Conservation (phyloP, 2,113 vertebrate genomes). For the Grammomys dolichurus region DNA sequence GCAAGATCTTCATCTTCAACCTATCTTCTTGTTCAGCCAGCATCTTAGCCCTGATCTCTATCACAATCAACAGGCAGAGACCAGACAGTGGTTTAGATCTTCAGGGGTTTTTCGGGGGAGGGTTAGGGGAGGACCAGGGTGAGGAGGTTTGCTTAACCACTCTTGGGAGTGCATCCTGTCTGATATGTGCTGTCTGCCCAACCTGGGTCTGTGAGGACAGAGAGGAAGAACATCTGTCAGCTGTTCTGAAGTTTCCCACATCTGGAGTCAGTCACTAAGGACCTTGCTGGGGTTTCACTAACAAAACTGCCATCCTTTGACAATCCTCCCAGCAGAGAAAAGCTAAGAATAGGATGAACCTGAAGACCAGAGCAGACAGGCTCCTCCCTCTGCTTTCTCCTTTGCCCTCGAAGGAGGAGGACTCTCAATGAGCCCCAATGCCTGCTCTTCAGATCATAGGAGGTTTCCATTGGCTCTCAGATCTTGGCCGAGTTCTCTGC, state of each 20-base stretch:
- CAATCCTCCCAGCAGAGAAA: conserved; percentile 16
- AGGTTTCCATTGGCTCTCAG: background rate
- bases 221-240: background rate
- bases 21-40: background rate
- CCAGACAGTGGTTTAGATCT: background rate
- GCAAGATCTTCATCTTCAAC: background rate
- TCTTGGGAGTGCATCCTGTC: conserved; percentile 52
- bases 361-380: background rate
- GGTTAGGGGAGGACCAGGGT: too few species aligned
- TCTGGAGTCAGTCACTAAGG: background rate
- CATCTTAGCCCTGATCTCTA: background rate
- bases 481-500: background rate
- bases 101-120: background rate
- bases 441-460: background rate
- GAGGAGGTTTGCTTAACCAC: background rate
- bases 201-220: background rate
- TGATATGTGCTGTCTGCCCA: background rate
- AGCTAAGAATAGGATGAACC: background rate
- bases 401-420: background rate
- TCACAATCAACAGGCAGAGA: background rate
- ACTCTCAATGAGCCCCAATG: fast-evolving
- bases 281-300: background rate
- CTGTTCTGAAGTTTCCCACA: background rate
- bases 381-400: background rate
- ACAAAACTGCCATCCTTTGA: background rate